Evolutionary conservation across 1,140 invertebrate genomes (phyloP).

Genomic region (Drosophila triauraria): DNA sequence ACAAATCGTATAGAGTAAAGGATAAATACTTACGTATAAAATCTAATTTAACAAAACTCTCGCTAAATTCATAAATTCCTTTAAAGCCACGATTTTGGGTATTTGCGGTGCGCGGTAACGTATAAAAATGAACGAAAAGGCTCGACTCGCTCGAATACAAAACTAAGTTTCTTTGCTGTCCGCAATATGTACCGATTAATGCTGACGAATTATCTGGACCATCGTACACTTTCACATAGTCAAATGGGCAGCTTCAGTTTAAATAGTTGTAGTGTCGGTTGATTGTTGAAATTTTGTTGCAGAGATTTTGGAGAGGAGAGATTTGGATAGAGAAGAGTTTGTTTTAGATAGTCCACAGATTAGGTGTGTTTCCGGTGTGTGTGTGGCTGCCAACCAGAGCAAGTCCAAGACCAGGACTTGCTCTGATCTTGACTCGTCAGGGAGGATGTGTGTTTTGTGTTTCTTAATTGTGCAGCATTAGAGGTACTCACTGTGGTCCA

Average conservation of each 20-base stretch:
- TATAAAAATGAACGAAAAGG: constrained; percentile 95
- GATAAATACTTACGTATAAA: constrained; percentile 92
- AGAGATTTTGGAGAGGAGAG: constrained; percentile 39
- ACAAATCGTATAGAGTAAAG: constrained; percentile 9
- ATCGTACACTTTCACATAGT: constrained; percentile 98
- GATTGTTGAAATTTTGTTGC: constrained; percentile 61
- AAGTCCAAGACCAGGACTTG: constrained; percentile 69
- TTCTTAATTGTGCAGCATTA: constrained; percentile 69
- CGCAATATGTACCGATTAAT: constrained; percentile 98
- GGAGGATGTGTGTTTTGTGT: constrained; percentile 12
- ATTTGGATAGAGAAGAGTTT: constrained; percentile 58
- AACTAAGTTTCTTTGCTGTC: constrained; percentile 97
- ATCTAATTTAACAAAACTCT: constrained; percentile 98
- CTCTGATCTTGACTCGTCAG: constrained; percentile 69
- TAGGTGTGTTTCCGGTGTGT: constrained; percentile 19
- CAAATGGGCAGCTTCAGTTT: constrained; percentile 94
- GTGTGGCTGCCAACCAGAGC: constrained; percentile 64
- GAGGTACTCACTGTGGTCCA: constrained; percentile 96
- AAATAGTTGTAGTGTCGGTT: constrained; percentile 38
- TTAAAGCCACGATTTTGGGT: constrained; percentile 98
- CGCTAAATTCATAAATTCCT: constrained; percentile 97
- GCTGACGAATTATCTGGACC: constrained; percentile 93
- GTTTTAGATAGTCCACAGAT: constrained; percentile 38
- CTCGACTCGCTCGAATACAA: constrained; percentile 96
- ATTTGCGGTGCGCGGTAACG: constrained; percentile 94